Percentiles rank a stretch among this genome's conserved stretches.
phyloP scores from a whole-genome alignment of 1,140 invertebrate species.

The Bradysia coprophila region DNA sequence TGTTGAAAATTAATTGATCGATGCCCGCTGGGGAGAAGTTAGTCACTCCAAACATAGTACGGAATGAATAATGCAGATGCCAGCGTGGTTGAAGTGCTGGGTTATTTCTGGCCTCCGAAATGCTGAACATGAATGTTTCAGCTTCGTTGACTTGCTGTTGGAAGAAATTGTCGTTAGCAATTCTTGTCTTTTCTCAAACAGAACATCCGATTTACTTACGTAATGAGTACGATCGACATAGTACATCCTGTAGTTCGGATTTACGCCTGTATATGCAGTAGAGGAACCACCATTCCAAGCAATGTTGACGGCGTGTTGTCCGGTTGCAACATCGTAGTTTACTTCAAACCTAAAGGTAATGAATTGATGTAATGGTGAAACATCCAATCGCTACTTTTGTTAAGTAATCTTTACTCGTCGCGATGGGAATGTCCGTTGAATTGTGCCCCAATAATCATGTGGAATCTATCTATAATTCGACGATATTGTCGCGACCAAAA shows the following conservation, averaged over 20 bases:
- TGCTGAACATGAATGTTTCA: constrained; percentile 56
- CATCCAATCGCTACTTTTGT: too few relatives aligned
- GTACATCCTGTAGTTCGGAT: constrained; percentile 68
- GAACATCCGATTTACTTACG: constrained; percentile 34
- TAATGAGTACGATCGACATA: constrained; percentile 36
- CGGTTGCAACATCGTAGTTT: neutral
- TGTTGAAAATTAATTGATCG: constrained; percentile 26
- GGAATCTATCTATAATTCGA: too few relatives aligned
- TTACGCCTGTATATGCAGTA: constrained; percentile 42
- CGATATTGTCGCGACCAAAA: too few relatives aligned
- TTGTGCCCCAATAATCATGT: too few relatives aligned
- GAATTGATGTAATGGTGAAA: too few relatives aligned
- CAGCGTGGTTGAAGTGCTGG: constrained; percentile 32
- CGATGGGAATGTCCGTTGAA: too few relatives aligned
- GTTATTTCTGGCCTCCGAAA: constrained; percentile 48
- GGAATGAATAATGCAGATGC: constrained; percentile 51
- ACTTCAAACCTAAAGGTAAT: too few relatives aligned
- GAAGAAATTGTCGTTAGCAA: constrained; percentile 3
- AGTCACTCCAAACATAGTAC: constrained; percentile 34
- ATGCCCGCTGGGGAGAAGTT: constrained; percentile 26
- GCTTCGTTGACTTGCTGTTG: constrained; percentile 29
- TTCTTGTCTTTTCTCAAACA: constrained; percentile 9
- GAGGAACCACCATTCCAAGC: constrained; percentile 46
- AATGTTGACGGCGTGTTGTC: neutral
- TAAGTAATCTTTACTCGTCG: too few relatives aligned